These are phyloP conservation scores for Pterobdella sp. DNA, from an alignment of 2,888 invertebrate genomes.

Conservation along the genomic window DNA sequence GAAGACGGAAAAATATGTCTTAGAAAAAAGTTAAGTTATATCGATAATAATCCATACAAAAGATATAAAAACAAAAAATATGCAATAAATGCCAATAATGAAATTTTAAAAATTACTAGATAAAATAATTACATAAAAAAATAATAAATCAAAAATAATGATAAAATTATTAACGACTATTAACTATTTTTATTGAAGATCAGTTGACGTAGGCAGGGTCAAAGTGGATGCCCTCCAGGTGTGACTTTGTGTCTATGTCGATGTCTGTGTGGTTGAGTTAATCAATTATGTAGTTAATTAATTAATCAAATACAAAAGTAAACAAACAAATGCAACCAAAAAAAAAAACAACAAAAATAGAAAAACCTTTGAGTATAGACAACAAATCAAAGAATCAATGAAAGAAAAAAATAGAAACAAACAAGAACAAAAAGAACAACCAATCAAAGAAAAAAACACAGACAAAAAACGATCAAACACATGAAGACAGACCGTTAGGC, in stretches of 20 bases:
- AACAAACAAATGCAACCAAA: not conserved
- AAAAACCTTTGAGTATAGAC: too few species aligned
- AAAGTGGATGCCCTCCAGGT: conserved; percentile 11
- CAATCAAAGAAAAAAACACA: not conserved
- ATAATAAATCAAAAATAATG: too few species aligned
- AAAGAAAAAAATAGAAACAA: not conserved
- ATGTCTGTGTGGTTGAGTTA: too few species aligned
- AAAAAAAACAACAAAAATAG: not conserved
- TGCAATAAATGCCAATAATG: too few species aligned
- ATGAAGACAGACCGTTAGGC: conserved; percentile 9
- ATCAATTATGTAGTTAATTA: not conserved
- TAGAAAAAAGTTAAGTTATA: too few species aligned
- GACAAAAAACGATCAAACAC: not conserved
- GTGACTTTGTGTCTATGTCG: conserved; percentile 1
- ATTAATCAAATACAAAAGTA: not conserved
- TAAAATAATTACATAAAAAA: too few species aligned
- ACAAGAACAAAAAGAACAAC: not conserved
- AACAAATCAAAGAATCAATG: not conserved
- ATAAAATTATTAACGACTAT: too few species aligned
- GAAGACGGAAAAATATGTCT: too few species aligned
- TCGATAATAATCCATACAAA: too few species aligned
- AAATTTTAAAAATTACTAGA: too few species aligned
- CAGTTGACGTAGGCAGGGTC: not conserved
- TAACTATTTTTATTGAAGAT: too few species aligned
- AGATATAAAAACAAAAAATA: too few species aligned